These are phyloP conservation scores for Pogonocichla stellata DNA, from an alignment of 2,113 vertebrate genomes.

Conservation along the genomic window DNA sequence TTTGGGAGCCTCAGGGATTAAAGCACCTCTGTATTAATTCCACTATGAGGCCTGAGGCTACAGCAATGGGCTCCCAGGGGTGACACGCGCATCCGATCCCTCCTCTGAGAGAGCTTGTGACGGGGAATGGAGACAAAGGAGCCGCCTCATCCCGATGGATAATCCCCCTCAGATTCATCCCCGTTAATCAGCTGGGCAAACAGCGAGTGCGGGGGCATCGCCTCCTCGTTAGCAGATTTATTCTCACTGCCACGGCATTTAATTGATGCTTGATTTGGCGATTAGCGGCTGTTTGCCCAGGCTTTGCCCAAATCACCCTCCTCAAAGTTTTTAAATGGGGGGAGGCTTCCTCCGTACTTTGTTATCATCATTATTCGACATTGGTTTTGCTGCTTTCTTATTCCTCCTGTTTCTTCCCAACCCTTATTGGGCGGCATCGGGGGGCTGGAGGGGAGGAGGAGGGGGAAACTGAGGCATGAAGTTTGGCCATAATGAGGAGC, in stretches of 20 bases:
- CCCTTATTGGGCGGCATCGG: rapidly evolving
- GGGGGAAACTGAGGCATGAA: constrained; percentile 11
- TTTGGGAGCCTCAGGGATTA: background rate
- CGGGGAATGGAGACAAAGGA: constrained; percentile 48
- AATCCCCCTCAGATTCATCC: constrained; percentile 65
- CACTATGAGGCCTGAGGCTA: background rate
- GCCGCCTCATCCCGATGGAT: constrained; percentile 25
- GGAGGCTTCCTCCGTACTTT: background rate
- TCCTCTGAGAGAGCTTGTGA: background rate
- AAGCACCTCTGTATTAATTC: background rate
- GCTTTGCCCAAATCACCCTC: constrained; percentile 29
- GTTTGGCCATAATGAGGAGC: background rate
- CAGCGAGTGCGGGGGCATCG: constrained; percentile 57
- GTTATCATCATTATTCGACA: background rate
- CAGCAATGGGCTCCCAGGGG: background rate
- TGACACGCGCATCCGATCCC: rapidly evolving
- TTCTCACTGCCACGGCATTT: constrained; percentile 55
- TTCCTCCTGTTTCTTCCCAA: background rate
- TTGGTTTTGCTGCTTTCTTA: background rate
- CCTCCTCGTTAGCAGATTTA: constrained; percentile 74
- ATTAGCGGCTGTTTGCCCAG: constrained; percentile 76
- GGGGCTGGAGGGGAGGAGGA: background rate
- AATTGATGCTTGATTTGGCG: constrained; percentile 78
- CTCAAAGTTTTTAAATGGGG: background rate
- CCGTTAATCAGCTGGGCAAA: constrained; percentile 71